A percentile compares a stretch with the other conserved stretches of the same genome.
These are phyloP conservation scores for Thymelicus lineola DNA, from an alignment of 2,888 invertebrate species.

Conservation along the genomic window DNA sequence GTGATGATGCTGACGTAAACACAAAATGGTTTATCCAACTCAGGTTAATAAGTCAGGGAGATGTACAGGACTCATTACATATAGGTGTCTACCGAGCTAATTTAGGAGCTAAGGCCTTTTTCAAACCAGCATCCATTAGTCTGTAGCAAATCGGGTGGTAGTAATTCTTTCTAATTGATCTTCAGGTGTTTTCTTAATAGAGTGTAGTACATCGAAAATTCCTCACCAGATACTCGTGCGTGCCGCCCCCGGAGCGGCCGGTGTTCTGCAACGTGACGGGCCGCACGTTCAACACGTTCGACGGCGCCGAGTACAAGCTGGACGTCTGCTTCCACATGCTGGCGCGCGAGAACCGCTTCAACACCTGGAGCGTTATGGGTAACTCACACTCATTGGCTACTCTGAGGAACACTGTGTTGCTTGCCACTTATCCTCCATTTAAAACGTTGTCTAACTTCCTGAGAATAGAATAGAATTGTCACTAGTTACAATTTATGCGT, in stretches of 20 bases:
- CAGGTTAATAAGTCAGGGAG: too few relatives aligned
- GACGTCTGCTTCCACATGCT: conserved; percentile 93
- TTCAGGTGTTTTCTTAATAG: too few relatives aligned
- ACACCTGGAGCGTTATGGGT: conserved; percentile 90
- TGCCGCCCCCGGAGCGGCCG: conserved; percentile 86
- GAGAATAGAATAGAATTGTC: too few relatives aligned
- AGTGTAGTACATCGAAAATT: background rate
- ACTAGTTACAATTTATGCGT: too few relatives aligned
- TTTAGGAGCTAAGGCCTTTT: background rate
- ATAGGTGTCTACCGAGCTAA: too few relatives aligned
- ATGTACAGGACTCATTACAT: too few relatives aligned
- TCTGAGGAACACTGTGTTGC: background rate
- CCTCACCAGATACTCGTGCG: conserved; percentile 85
- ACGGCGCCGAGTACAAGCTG: conserved; percentile 91
- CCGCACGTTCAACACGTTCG: conserved; percentile 92
- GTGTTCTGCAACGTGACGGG: conserved; percentile 90
- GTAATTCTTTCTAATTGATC: too few relatives aligned
- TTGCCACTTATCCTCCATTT: too few relatives aligned
- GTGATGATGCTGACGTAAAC: too few relatives aligned
- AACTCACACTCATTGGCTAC: background rate
- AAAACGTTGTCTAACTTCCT: too few relatives aligned
- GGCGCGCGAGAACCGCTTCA: conserved; percentile 87
- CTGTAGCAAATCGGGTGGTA: too few relatives aligned
- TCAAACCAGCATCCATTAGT: background rate
- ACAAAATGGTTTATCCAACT: too few relatives aligned